phyloP scores from a whole-genome alignment of 2,113 vertebrate species.

The Bambusicola thoracicus region DNA sequence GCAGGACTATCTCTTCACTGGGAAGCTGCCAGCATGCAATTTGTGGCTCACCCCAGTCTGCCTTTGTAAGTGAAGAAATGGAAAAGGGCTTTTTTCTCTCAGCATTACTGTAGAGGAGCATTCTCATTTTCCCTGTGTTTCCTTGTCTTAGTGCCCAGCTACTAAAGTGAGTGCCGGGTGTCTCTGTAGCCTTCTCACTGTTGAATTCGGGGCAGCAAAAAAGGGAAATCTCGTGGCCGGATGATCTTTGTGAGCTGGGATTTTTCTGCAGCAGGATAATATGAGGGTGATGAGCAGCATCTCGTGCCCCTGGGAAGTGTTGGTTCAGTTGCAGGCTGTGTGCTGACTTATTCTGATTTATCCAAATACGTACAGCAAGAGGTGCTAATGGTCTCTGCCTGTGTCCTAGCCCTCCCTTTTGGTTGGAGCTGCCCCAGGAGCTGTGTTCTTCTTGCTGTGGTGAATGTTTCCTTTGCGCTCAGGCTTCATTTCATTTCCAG shows the following conservation, averaged over 20 bases:
- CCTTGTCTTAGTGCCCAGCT: background rate
- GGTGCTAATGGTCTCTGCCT: background rate
- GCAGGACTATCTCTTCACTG: slow-evolving; percentile 2
- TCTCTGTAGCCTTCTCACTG: background rate
- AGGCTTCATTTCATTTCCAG: background rate
- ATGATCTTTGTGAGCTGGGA: background rate
- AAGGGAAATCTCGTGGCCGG: background rate
- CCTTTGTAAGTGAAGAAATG: background rate
- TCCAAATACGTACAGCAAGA: background rate
- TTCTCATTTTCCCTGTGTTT: background rate
- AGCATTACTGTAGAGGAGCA: background rate
- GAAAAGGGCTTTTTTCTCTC: background rate
- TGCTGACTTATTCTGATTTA: fast-evolving
- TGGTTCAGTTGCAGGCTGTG: background rate
- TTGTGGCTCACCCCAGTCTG: background rate
- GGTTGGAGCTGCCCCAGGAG: background rate
- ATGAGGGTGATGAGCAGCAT: background rate
- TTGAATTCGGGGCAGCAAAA: background rate
- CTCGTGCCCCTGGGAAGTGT: background rate
- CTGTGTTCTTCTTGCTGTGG: background rate
- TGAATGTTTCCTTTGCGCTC: background rate
- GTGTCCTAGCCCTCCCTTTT: background rate
- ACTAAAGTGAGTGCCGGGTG: background rate
- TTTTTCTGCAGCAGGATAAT: fast-evolving
- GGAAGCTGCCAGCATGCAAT: slow-evolving; percentile 34